These are phyloP conservation scores for Etheostoma spectabile DNA, from an alignment of 2,113 vertebrate species.

Conservation along the genomic window DNA sequence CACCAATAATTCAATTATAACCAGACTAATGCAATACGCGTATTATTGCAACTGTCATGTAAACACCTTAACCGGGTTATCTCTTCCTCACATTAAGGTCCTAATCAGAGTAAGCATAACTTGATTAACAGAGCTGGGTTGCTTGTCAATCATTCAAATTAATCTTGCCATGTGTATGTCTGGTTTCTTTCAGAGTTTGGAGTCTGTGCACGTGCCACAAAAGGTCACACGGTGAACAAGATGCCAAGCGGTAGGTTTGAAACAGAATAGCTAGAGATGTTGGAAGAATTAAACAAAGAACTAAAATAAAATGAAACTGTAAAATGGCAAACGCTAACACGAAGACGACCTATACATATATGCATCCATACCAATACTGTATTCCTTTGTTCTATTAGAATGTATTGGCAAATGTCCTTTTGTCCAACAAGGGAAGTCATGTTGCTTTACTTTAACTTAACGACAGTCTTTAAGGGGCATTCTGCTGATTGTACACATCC, in stretches of 20 bases:
- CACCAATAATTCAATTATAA: conserved; percentile 79
- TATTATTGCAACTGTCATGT: conserved; percentile 79
- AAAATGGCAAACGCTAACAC: background rate
- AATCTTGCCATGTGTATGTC: conserved; percentile 59
- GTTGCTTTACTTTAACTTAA: background rate
- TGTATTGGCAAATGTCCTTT: background rate
- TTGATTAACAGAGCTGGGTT: conserved; percentile 73
- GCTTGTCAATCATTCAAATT: conserved; percentile 78
- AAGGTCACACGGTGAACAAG: conserved; percentile 54
- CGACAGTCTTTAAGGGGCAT: background rate
- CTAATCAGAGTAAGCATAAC: conserved; percentile 77
- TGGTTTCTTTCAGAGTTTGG: conserved; percentile 46
- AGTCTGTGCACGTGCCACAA: conserved; percentile 41
- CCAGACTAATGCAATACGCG: conserved; percentile 77
- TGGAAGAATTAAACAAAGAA: background rate
- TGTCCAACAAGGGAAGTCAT: conserved; percentile 1
- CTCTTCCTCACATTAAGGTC: conserved; percentile 74
- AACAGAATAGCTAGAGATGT: background rate
- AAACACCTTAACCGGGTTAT: conserved; percentile 81
- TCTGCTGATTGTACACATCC: background rate
- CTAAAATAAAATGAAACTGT: background rate
- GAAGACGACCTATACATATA: background rate
- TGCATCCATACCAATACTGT: background rate
- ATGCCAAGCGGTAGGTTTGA: conserved; percentile 18
- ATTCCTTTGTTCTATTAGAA: conserved; percentile 1